A percentile compares a stretch with the other conserved stretches of the same genome.
Evolutionary conservation across 2,797 vertebrate genomes (phyloP).

Genomic region (Clamator glandarius): DNA sequence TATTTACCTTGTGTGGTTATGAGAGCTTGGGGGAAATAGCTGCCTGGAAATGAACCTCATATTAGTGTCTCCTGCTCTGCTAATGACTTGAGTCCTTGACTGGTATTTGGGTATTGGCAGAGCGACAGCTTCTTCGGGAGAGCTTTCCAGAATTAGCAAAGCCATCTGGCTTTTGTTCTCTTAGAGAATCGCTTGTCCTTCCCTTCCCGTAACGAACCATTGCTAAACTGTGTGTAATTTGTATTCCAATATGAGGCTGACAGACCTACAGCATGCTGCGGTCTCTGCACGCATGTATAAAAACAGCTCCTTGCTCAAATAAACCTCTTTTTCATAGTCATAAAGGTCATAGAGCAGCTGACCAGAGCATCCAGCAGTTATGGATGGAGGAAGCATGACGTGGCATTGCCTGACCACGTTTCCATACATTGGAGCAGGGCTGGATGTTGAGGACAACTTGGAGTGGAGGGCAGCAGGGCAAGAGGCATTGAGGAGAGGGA

Average conservation of each 20-base stretch:
- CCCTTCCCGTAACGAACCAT: neutral
- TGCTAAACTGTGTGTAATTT: neutral
- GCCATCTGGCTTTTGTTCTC: constrained; percentile 60
- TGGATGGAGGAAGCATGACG: fast-evolving
- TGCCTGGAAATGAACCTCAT: neutral
- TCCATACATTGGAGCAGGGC: neutral
- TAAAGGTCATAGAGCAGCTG: neutral
- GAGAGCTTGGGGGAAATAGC: neutral
- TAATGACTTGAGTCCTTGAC: neutral
- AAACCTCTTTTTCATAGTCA: neutral
- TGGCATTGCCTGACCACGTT: fast-evolving
- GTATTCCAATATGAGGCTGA: fast-evolving
- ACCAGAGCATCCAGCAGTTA: fast-evolving
- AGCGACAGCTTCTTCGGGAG: neutral
- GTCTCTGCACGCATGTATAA: fast-evolving
- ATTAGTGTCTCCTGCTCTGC: neutral
- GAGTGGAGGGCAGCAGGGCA: neutral
- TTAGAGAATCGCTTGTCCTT: neutral
- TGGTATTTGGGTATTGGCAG: constrained; percentile 37
- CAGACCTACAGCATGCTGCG: fast-evolving
- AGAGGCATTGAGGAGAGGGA: neutral
- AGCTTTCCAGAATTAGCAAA: constrained; percentile 44
- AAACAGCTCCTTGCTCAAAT: neutral
- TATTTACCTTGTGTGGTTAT: neutral
- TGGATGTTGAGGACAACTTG: neutral